Base-by-base conservation (phyloP, 2,797 vertebrate species). In the Syndactyla subalaris region DNA sequence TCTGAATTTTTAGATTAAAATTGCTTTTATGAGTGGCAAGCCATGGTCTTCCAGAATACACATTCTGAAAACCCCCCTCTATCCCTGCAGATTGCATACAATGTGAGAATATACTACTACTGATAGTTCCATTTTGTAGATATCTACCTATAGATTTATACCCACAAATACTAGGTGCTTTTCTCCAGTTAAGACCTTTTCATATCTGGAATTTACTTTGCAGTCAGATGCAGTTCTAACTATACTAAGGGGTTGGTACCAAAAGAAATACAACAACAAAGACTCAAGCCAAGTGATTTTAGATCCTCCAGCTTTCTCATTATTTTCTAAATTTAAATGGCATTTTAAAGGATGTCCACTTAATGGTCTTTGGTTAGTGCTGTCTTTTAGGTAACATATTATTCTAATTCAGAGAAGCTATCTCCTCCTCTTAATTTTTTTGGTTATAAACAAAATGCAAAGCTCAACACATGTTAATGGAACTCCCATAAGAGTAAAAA, bases 401-500 rank as follows among this genome's bases (percentile, higher is more conserved):
- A 58, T n/a, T 74, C 27, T 14, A 82, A 63, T 43, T 82, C 38
- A 52, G 9, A 12, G 6, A 65, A 87, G 21, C 73, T 88, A 55
- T 38, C 8, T 79, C 6, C 26, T 57, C n/a, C 16, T 82, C 3
- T 84, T 86, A 21, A 61, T 65, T 78, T 52, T 39, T 72, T 63
- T 68, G 5, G 19, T 79, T 76, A 59, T 32, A 85, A 92, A 71
- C 18, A 92, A 80, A 85, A 68, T 66, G 48, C 58, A 88, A 89
- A 88, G 46, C 36, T 67, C 57, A 78, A 79, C 36, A 73, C 5
- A 48, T 48, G 72, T 39, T 91, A 81, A 77, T 61, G 12, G 30
- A 24, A 71, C 4, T 95, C 89, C 92, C 88, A 75, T 29, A 88
- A 91, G 94, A 58, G 48, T 10, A 65, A 59, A 68, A 67, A 68